Base-by-base conservation (phyloP, 2,888 invertebrate species). In the Hipparchia sbordonii region DNA sequence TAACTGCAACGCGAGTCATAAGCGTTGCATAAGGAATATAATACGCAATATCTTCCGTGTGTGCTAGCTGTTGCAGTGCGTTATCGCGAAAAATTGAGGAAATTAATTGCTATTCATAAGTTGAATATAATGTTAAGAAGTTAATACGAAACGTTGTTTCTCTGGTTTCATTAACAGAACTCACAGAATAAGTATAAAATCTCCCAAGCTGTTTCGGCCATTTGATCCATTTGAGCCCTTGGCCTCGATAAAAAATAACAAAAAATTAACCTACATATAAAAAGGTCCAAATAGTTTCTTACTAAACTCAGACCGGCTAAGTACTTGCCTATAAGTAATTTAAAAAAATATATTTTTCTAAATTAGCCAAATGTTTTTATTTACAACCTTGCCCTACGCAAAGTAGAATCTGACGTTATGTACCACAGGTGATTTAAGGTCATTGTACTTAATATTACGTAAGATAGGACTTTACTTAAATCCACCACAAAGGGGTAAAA, bases 41-140 rank as follows among this genome's bases (percentile, higher is more conserved):
- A 74, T 78, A 74, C 77, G 77, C 75, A 71, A 75, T 78, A 61
- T 76, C 81, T 83, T 85, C 84, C 84, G 86, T 80, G 76, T 81
- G 74, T 77, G 33, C 13, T 57, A 12, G 6, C 33, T 23, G 52
- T 65, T 76, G 75, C 70, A 69, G 48, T 62, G 74, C 75, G 74
- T 74, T 74, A 77, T 60, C 52, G 63, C 52, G 33, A 70, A 67
- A 69, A 59, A 57, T 54, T 12, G 13, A 67, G 70, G 74, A 72
- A 74, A 74, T 70, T 70, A 61, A 46, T 59, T 70, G 54, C 68
- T 51, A 57, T 59, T 68, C 59, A 68, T 52, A 13, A 46, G 5
- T 13, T 62, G 62, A 48, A 9, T 13, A 62, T 33, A 60, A 5
- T 33, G 33, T 0, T 39, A 9, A 10, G 5, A 60, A 10, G 39